A percentile compares a stretch with the other conserved stretches of the same genome.
phyloP scores from a whole-genome alignment of 2,888 invertebrate genomes.

The Dendrolimus houi region DNA sequence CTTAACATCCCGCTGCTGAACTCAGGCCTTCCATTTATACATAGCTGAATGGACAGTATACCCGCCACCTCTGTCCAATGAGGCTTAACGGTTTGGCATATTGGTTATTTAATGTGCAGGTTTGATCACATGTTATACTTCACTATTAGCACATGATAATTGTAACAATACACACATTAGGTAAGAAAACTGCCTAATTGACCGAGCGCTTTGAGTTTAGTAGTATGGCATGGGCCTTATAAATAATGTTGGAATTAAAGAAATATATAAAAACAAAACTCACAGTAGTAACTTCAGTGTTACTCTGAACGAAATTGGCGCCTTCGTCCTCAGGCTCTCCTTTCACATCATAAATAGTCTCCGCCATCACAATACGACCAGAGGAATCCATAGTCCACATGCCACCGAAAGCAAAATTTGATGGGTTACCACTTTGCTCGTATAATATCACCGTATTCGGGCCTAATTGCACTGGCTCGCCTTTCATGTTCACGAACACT shows the following conservation, averaged over 20 bases:
- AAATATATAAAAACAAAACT: slow-evolving; percentile 22
- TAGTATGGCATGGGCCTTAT: too few species aligned
- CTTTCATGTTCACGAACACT: slow-evolving; percentile 70
- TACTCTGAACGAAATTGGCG: slow-evolving; percentile 55
- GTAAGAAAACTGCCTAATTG: too few species aligned
- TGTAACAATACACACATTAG: too few species aligned
- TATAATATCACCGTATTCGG: slow-evolving; percentile 70
- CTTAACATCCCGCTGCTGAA: too few species aligned
- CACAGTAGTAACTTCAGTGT: slow-evolving; percentile 56
- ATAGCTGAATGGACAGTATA: too few species aligned
- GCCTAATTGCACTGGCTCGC: slow-evolving; percentile 66
- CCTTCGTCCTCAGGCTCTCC: slow-evolving; percentile 66
- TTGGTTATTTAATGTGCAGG: neutral
- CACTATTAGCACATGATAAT: too few species aligned
- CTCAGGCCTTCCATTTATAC: too few species aligned
- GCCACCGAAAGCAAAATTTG: slow-evolving; percentile 66
- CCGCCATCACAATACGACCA: slow-evolving; percentile 70
- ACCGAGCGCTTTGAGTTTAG: too few species aligned
- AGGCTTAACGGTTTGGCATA: neutral
- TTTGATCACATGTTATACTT: neutral
- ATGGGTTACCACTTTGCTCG: slow-evolving; percentile 65
- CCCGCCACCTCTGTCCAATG: too few species aligned
- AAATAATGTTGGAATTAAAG: too few species aligned
- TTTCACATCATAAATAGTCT: slow-evolving; percentile 70
- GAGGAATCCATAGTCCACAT: slow-evolving; percentile 72